Percentiles rank a stretch among this genome's conserved stretches.
These are phyloP conservation scores for Alethe castanea DNA, from an alignment of 2,113 vertebrate genomes.

Conservation along the genomic window DNA sequence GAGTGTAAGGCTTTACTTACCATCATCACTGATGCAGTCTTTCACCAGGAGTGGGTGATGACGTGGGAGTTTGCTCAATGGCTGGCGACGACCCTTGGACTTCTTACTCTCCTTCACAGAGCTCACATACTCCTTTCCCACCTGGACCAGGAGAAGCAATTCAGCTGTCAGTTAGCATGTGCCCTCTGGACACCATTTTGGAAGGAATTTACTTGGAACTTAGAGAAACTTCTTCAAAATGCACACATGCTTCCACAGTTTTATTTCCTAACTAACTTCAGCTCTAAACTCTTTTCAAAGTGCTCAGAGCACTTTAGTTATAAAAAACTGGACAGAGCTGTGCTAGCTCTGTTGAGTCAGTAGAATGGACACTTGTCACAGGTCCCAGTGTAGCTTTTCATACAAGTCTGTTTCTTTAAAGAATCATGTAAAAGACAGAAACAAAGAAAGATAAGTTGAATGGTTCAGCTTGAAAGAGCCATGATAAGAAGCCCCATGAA, in stretches of 20 bases:
- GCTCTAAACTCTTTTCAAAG: neutral
- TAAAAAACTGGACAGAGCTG: neutral
- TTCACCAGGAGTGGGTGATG: constrained; percentile 88
- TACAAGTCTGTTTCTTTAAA: neutral
- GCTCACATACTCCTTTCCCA: constrained; percentile 79
- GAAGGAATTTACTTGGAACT: neutral
- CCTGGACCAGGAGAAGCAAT: constrained; percentile 68
- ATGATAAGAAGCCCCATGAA: neutral
- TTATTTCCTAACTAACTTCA: neutral
- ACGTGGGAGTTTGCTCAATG: constrained; percentile 86
- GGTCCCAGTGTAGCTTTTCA: neutral
- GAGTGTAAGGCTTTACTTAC: constrained; percentile 71
- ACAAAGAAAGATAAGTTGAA: neutral
- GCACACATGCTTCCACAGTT: neutral
- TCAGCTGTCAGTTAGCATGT: neutral
- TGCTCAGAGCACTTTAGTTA: neutral
- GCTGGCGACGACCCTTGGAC: constrained; percentile 85
- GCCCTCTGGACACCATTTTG: neutral
- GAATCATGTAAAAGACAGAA: neutral
- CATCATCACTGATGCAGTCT: constrained; percentile 89
- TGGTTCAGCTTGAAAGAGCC: neutral
- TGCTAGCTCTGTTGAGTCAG: neutral
- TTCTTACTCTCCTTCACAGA: constrained; percentile 81
- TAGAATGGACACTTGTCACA: neutral
- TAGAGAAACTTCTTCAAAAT: neutral